These are phyloP conservation scores for Oceanodroma leucorhoa DNA, from an alignment of 2,797 vertebrate genomes.

Conservation along the genomic window DNA sequence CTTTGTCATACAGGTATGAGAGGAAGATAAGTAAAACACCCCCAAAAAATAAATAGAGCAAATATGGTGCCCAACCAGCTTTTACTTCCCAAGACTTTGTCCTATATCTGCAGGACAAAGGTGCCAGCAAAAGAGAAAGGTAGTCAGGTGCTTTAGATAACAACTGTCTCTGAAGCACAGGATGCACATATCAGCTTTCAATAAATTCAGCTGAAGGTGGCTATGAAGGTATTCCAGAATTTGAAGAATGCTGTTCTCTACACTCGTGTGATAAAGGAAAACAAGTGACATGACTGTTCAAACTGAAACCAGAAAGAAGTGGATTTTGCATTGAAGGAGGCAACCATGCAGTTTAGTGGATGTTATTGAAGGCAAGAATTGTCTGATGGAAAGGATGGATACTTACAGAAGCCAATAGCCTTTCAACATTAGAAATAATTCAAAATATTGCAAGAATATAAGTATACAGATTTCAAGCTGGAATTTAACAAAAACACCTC, in stretches of 20 bases:
- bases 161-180: background rate
- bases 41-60: background rate
- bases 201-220: background rate
- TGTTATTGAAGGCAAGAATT: background rate
- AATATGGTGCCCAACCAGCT: background rate
- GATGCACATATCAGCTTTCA: background rate
- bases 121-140: background rate
- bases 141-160: background rate
- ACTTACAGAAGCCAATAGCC: background rate
- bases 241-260: background rate
- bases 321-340: background rate
- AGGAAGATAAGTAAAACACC: background rate
- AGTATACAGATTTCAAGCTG: background rate
- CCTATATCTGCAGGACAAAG: background rate
- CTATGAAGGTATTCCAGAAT: background rate
- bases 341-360: background rate
- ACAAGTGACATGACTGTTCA: background rate
- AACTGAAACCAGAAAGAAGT: background rate
- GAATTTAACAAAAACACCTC: background rate
- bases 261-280: background rate
- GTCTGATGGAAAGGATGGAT: background rate
- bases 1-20: background rate
- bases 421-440: background rate
- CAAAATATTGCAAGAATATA: background rate
- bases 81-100: background rate